A percentile compares a stretch with the other conserved stretches of the same genome.
These are phyloP conservation scores for Enoplosus armatus DNA, from an alignment of 2,797 vertebrate genomes.

Conservation along the genomic window DNA sequence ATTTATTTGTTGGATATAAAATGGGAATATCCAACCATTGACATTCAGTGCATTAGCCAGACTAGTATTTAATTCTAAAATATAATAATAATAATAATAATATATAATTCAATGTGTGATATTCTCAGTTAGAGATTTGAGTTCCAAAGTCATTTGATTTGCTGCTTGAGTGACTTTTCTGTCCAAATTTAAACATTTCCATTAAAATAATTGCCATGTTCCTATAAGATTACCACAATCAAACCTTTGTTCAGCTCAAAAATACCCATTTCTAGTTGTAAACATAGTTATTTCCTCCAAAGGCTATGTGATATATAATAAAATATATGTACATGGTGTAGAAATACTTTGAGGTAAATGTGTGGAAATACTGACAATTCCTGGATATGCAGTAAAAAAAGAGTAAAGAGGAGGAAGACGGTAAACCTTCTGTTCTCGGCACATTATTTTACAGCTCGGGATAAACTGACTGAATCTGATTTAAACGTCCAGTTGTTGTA, in stretches of 20 bases:
- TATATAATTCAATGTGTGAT: background rate
- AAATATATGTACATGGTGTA: background rate
- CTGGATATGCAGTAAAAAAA: background rate
- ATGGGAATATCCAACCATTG: background rate
- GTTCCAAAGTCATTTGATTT: too few species aligned
- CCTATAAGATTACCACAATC: background rate
- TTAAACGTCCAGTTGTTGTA: background rate
- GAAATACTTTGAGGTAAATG: background rate
- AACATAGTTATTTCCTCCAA: background rate
- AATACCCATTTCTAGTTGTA: background rate
- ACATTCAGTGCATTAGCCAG: background rate
- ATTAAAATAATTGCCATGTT: background rate
- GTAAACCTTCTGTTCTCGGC: too few species aligned
- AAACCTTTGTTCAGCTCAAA: background rate
- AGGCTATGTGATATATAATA: background rate
- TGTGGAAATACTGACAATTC: background rate
- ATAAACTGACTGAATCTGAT: too few species aligned
- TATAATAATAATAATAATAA: background rate
- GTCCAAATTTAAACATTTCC: background rate
- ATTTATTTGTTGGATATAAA: background rate
- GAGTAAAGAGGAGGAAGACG: too few species aligned
- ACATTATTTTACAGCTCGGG: too few species aligned
- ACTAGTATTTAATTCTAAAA: background rate
- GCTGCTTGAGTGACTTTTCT: background rate
- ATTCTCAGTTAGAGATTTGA: background rate